Percentiles rank a stretch among this genome's conserved stretches.
Evolutionary conservation across 1,140 invertebrate genomes (phyloP).

Genomic region (Galleria mellonella): DNA sequence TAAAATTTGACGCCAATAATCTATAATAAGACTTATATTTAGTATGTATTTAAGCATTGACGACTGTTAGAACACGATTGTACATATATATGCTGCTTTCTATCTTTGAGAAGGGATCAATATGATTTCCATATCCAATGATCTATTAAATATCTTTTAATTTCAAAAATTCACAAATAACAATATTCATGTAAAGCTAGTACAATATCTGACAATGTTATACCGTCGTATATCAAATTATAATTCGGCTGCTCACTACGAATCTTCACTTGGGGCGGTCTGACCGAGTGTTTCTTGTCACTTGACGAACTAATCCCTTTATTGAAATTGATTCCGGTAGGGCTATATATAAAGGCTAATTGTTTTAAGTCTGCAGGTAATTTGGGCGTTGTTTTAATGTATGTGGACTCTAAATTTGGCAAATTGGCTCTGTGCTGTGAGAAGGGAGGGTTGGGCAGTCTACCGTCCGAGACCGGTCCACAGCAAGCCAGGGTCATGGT

Average conservation of each 20-base stretch:
- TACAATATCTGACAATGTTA: conserved; percentile 14
- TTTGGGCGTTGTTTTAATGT: no score
- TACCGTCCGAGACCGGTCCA: conserved; percentile 66
- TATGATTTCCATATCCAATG: neutral
- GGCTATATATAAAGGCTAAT: neutral
- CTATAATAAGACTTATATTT: no score
- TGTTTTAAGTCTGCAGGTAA: neutral
- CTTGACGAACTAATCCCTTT: no score
- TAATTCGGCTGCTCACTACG: neutral
- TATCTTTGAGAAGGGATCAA: no score
- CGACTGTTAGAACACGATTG: neutral
- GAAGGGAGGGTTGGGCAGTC: conserved; percentile 13
- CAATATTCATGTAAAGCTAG: conserved; percentile 22
- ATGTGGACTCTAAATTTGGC: no score
- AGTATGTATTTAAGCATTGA: neutral
- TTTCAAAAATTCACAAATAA: conserved; percentile 9
- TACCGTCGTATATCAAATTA: neutral
- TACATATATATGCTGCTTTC: neutral
- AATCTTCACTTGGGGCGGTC: conserved; percentile 2
- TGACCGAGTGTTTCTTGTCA: neutral
- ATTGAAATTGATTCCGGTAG: neutral
- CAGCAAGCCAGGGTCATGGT: conserved; percentile 62
- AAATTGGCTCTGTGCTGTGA: conserved; percentile 1
- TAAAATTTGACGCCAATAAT: no score
- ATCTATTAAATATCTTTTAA: neutral